Percentiles rank a stretch among this genome's conserved stretches.
These are phyloP conservation scores for Phymatocera aterrima DNA, from an alignment of 2,888 invertebrate genomes.

Conservation along the genomic window DNA sequence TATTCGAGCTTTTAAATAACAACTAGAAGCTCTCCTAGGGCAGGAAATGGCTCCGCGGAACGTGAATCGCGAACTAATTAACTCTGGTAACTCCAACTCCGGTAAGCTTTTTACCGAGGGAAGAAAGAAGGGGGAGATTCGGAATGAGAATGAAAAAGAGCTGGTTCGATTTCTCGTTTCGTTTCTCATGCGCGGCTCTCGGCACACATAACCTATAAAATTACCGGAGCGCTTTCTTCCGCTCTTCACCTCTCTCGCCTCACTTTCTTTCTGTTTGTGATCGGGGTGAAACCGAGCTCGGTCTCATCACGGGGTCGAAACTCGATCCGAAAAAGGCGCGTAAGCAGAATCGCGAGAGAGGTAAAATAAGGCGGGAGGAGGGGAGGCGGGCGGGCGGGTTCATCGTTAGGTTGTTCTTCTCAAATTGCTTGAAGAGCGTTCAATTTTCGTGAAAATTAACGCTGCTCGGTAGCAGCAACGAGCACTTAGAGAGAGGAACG, in stretches of 20 bases:
- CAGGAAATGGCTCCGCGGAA: conserved; percentile 32
- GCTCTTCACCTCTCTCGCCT: neutral
- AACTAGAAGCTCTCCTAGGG: conserved; percentile 40
- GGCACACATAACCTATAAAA: neutral
- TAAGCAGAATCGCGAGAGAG: neutral
- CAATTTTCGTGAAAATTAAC: conserved; percentile 43
- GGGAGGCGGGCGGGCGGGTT: neutral
- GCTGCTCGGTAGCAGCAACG: neutral
- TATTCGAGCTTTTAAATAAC: conserved; percentile 44
- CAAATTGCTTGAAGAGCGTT: conserved; percentile 43
- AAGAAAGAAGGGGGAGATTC: neutral
- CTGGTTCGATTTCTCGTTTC: neutral
- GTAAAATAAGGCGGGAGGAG: neutral
- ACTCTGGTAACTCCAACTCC: neutral
- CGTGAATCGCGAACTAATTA: conserved; percentile 41
- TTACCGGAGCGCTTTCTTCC: neutral
- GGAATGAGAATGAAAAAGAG: neutral
- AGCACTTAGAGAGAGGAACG: neutral
- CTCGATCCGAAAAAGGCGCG: conserved; percentile 27
- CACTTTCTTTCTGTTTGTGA: neutral
- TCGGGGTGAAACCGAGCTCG: neutral
- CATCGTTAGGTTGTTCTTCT: conserved; percentile 42
- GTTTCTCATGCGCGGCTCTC: neutral
- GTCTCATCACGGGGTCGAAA: neutral
- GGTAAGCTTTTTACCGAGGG: neutral